phyloP scores from a whole-genome alignment of 2,888 invertebrate genomes.

The Eristalis tenax region DNA sequence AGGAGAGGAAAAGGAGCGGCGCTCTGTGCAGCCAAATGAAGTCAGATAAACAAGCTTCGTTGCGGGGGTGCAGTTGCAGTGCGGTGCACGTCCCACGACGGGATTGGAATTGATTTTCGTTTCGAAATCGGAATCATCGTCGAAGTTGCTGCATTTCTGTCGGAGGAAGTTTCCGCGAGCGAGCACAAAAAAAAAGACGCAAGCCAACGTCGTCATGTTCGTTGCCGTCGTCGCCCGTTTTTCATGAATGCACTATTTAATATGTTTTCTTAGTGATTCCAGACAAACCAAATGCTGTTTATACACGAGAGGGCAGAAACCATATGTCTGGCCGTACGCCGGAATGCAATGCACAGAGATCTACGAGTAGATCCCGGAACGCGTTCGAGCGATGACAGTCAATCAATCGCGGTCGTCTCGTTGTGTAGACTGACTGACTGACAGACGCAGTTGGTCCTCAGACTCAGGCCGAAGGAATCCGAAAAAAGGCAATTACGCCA shows the following conservation, averaged over 20 bases:
- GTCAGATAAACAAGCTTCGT: slow-evolving; percentile 67
- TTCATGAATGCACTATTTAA: slow-evolving; percentile 46
- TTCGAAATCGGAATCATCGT: slow-evolving; percentile 50
- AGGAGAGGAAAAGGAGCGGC: slow-evolving; percentile 6
- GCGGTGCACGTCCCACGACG: background rate
- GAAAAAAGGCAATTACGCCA: slow-evolving; percentile 50
- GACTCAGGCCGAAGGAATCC: slow-evolving; percentile 37
- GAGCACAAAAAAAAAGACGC: background rate
- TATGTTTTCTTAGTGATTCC: slow-evolving; percentile 26
- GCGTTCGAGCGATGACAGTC: slow-evolving; percentile 54
- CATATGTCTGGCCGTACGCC: background rate
- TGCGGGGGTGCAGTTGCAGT: slow-evolving; percentile 11
- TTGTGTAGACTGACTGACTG: slow-evolving; percentile 28
- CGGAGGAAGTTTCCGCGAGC: slow-evolving; percentile 45
- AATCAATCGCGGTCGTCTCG: slow-evolving; percentile 50
- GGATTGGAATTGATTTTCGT: slow-evolving; percentile 64
- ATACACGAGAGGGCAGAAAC: slow-evolving; percentile 1
- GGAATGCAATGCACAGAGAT: background rate
- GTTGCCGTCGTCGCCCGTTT: background rate
- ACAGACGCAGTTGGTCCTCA: background rate
- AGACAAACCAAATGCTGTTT: slow-evolving; percentile 48
- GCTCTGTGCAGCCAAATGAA: slow-evolving; percentile 55
- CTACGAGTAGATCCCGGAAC: background rate
- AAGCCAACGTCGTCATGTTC: background rate
- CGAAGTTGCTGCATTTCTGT: slow-evolving; percentile 41